Base-by-base conservation (phyloP, 2,888 invertebrate genomes). In the Ennomos erosarius region DNA sequence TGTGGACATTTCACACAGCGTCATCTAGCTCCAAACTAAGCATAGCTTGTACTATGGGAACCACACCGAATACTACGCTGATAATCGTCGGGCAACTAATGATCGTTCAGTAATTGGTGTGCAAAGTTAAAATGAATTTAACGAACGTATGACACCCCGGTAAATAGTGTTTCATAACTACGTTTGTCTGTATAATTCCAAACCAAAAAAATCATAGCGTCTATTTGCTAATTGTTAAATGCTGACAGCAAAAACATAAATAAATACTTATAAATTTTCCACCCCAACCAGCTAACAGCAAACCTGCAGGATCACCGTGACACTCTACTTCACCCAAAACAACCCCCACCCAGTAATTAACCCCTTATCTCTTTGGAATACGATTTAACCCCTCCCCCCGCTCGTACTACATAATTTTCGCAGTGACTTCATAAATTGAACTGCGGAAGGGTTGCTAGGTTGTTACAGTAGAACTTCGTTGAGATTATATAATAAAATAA, bases 341-440 rank as follows among this genome's bases (percentile, higher is more conserved):
- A 50, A 40, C 33, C 44, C 44, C 50, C 12, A 8, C 43, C 46
- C 46, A 11, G 44, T 55, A 60, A 60, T 60, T 60, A 52, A 59
- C 59, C 55, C 53, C 55, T 55, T 60, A 60, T 60, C 55, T 59
- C 50, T 51, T 51, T 43, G 59, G 43, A 55, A 60, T 60, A 60
- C 55, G 55, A 60, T 60, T 60, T 60, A 51, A 60, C 58, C 42
- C 59, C 37, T 43, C 44, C 37, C 43, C 36, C 46, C 16, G 10
- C 8, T 67, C 26, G 50, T 54, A 47, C 59, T 64, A 70, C 71
- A 74, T 74, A 75, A 79, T 79, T 76, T 79, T 70, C 76, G 73
- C 74, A 70, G 72, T 69, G 74, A 77, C 75, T 79, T 75, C 71
- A 78, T 76, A 75, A 76, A 75, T 75, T 75, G 68, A 75, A 70